These are phyloP conservation scores for Antheraea yamamai DNA, from an alignment of 2,888 invertebrate species.

Conservation along the genomic window DNA sequence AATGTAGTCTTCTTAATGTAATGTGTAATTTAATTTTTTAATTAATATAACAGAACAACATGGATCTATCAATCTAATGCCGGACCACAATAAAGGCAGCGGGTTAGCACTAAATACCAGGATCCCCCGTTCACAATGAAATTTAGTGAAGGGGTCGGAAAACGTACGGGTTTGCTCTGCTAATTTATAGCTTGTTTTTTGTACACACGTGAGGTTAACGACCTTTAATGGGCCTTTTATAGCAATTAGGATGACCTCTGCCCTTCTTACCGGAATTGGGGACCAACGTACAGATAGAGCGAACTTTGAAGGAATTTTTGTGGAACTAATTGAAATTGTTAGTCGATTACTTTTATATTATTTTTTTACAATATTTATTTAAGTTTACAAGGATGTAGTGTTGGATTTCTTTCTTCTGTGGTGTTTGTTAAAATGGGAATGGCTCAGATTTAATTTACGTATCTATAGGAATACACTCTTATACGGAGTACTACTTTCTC, in stretches of 20 bases:
- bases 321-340: no score
- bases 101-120: slow-evolving; percentile 23
- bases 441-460: no score
- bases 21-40: no score
- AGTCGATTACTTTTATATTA: no score
- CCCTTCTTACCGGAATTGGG: slow-evolving; percentile 40
- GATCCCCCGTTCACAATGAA: slow-evolving; percentile 38
- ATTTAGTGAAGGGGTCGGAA: slow-evolving; percentile 55
- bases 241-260: slow-evolving; percentile 62
- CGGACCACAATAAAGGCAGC: slow-evolving; percentile 18
- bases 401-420: no score
- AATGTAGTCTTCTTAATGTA: no score
- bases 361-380: no score
- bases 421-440: no score
- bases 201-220: slow-evolving; percentile 66
- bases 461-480: no score
- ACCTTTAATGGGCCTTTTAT: slow-evolving; percentile 72
- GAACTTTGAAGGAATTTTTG: background rate
- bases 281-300: background rate
- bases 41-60: background rate
- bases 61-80: slow-evolving; percentile 9
- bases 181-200: slow-evolving; percentile 79
- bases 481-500: no score
- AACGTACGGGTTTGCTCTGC: slow-evolving; percentile 65
- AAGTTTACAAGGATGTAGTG: no score